These are phyloP conservation scores for Megalurothrips usitatus DNA, from an alignment of 2,888 invertebrate species.

Conservation along the genomic window DNA sequence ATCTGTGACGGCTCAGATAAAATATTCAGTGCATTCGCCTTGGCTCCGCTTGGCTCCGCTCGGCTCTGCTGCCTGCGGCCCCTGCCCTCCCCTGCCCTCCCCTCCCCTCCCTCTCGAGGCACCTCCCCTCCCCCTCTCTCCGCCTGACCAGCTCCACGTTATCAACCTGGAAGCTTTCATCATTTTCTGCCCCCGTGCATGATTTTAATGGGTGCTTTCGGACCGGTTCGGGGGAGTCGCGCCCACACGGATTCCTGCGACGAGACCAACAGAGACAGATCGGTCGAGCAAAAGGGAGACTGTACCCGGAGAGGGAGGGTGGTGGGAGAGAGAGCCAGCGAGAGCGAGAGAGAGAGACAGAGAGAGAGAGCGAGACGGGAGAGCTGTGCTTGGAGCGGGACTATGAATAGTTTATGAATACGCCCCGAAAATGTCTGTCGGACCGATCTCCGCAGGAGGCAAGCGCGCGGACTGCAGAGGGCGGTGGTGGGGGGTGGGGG, in stretches of 20 bases:
- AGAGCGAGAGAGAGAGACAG: not conserved
- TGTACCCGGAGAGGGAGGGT: too few species aligned
- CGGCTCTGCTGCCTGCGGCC: not conserved
- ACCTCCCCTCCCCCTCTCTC: not conserved
- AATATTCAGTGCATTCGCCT: conserved; percentile 12
- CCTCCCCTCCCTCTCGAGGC: not conserved
- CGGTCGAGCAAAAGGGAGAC: too few species aligned
- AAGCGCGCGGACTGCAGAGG: too few species aligned
- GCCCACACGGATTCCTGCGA: too few species aligned
- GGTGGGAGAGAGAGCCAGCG: not conserved
- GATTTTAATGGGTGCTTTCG: not conserved
- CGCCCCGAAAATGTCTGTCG: too few species aligned
- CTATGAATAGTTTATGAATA: too few species aligned
- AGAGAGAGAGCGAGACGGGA: not conserved
- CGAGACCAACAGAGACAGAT: too few species aligned
- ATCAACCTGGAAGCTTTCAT: not conserved
- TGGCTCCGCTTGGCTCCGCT: not conserved
- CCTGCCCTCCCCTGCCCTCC: not conserved
- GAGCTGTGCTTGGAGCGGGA: not conserved
- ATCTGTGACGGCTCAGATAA: conserved; percentile 12
- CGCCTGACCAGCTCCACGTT: not conserved
- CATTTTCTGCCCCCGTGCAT: not conserved
- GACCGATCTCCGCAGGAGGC: too few species aligned
- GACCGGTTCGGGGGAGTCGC: too few species aligned
- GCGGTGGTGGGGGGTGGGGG: too few species aligned